A percentile compares a stretch with the other conserved stretches of the same genome.
phyloP scores from a whole-genome alignment of 2,797 vertebrate species.

The Avahi laniger region DNA sequence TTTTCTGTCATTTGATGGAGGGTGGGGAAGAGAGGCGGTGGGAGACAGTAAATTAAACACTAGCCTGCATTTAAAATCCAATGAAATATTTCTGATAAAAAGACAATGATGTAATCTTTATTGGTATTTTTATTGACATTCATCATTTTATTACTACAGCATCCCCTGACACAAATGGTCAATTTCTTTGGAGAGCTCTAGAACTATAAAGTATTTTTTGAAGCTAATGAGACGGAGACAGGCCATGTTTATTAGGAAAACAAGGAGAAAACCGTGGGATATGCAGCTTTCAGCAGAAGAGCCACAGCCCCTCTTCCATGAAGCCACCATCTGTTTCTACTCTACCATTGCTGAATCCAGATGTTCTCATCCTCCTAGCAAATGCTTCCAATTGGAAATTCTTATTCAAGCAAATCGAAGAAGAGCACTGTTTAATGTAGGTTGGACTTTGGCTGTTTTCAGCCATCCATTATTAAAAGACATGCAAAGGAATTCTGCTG shows the following conservation, averaged over 20 bases:
- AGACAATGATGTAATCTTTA: background rate
- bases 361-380: background rate
- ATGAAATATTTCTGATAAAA: background rate
- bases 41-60: background rate
- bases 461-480: background rate
- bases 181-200: background rate
- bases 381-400: conserved; percentile 11
- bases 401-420: conserved; percentile 15
- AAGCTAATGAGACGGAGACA: background rate
- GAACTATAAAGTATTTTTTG: conserved; percentile 1
- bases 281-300: background rate
- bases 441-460: background rate
- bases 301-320: background rate
- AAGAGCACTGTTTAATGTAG: background rate
- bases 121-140: conserved; percentile 4
- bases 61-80: background rate
- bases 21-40: fast-evolving
- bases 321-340: conserved; percentile 3
- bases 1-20: background rate
- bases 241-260: conserved; percentile 8
- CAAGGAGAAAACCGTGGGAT: background rate
- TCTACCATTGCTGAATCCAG: background rate
- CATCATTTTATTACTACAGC: background rate
- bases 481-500: background rate
- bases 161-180: background rate